These are phyloP conservation scores for Sarotherodon lohbergeri DNA, from an alignment of 2,113 vertebrate genomes.

Conservation along the genomic window DNA sequence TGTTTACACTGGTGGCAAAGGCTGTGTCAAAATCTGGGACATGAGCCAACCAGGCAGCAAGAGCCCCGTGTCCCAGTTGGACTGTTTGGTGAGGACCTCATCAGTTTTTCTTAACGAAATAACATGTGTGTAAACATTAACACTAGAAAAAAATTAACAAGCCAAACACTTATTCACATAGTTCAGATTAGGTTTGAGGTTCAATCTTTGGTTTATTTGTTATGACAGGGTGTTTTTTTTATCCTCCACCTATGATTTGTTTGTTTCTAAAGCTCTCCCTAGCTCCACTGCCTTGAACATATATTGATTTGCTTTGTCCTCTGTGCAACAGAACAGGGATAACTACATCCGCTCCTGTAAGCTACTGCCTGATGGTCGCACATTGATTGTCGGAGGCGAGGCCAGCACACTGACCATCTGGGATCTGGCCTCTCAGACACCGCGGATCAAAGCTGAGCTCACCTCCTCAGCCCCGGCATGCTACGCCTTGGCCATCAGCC, in stretches of 20 bases:
- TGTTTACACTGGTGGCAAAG: constrained; percentile 91
- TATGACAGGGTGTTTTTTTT: neutral
- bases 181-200: neutral
- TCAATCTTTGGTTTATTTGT: neutral
- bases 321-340: constrained; percentile 87
- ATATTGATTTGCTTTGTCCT: constrained; percentile 55
- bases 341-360: constrained; percentile 99
- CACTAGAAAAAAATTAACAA: neutral
- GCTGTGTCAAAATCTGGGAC: constrained; percentile 96
- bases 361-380: constrained; percentile 92
- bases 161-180: neutral
- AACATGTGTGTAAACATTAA: neutral
- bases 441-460: constrained; percentile 96
- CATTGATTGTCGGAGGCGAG: constrained; percentile 96
- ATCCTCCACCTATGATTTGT: neutral
- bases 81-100: constrained; percentile 79
- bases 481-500: constrained; percentile 98
- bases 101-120: neutral
- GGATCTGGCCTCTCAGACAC: constrained; percentile 97
- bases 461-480: constrained; percentile 97
- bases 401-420: constrained; percentile 98
- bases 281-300: constrained; percentile 4
- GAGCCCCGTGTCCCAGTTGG: constrained; percentile 93
- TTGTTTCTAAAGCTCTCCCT: constrained; percentile 24
- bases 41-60: constrained; percentile 95